Percentiles rank a stretch among this genome's conserved stretches.
These are phyloP conservation scores for Physocephala rufipes DNA, from an alignment of 2,888 invertebrate genomes.

Conservation along the genomic window DNA sequence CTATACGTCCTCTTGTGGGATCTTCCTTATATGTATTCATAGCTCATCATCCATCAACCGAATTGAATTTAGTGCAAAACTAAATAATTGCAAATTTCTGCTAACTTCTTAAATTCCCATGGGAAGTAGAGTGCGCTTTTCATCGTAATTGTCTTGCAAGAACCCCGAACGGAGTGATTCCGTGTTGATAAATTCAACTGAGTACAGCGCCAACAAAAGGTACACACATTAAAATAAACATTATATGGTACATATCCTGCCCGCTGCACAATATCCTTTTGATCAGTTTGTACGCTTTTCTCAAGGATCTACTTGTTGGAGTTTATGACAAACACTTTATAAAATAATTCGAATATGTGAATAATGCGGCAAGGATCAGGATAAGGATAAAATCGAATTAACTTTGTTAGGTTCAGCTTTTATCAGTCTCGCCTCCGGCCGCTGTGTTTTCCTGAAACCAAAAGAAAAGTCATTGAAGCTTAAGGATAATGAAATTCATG, in stretches of 20 bases:
- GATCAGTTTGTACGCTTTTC: constrained; percentile 33
- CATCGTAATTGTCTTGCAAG: constrained; percentile 28
- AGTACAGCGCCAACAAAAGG: constrained; percentile 18
- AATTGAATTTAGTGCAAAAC: constrained; percentile 33
- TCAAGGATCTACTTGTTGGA: too few relatives aligned
- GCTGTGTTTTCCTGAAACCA: background rate
- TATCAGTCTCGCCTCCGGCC: too few relatives aligned
- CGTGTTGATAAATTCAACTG: background rate
- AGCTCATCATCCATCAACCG: background rate
- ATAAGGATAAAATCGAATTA: constrained; percentile 40
- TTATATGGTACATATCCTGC: constrained; percentile 19
- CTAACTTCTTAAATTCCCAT: constrained; percentile 30
- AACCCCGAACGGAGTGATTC: constrained; percentile 1
- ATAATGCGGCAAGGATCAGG: constrained; percentile 21
- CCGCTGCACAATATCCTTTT: constrained; percentile 16
- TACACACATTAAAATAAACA: background rate
- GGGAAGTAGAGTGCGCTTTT: constrained; percentile 22
- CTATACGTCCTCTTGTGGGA: too few relatives aligned
- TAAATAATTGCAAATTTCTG: constrained; percentile 32
- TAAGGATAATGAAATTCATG: constrained; percentile 18
- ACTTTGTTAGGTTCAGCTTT: constrained; percentile 18
- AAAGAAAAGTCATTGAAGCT: constrained; percentile 4
- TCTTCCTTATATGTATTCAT: background rate
- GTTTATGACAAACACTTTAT: constrained; percentile 38
- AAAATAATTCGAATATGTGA: constrained; percentile 32